Base-by-base conservation (phyloP, 2,797 vertebrate species). In the Crypturellus tataupa region DNA sequence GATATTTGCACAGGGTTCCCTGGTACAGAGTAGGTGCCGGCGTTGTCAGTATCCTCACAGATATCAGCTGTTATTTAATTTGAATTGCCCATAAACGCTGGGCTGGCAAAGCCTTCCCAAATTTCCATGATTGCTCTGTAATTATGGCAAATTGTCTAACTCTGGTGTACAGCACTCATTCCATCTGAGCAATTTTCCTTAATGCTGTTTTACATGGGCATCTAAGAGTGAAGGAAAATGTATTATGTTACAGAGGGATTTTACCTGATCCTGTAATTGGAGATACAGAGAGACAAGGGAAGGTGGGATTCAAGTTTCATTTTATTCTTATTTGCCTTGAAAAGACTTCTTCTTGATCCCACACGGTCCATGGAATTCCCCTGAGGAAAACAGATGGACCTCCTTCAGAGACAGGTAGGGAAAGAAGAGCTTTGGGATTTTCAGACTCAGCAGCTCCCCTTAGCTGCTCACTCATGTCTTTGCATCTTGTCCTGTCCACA, bases 281-380 rank as follows among this genome's bases (percentile, higher is more conserved):
- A 92, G 87, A 69, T 40, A 39, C 25, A 59, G 62, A 65, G 40
- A 62, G 29, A 31, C 9, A 46, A 63, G n/a, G 19, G 35, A 53
- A 79, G 31, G 27, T 25, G 47, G 7, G 44, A 25, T 39, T 92
- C 24, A 27, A 53, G 37, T 92, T 93, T 75, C 65, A 14, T 63
- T 56, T 73, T 39, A 71, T 71, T 59, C 35, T 73, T 56, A 24
- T 11, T 68, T 0, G 0, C 19, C 64, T 85, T 33, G 68, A 85
- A 78, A 23, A 80, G 37, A 10, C 4, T 87, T 72, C 47, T 64
- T 39, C 37, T 59, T 29, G 42, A 80, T 92, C 35, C 21, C 59
- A 21, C 51, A 44, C 35, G 90, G 93, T 80, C 93, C 77, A 79
- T 55, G 56, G 86, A 86, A 80, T 78, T 91, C 80, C 88, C 68